A percentile compares a stretch with the other conserved stretches of the same genome.
These are phyloP conservation scores for Augiades crinisus DNA, from an alignment of 2,888 invertebrate species.

Conservation along the genomic window DNA sequence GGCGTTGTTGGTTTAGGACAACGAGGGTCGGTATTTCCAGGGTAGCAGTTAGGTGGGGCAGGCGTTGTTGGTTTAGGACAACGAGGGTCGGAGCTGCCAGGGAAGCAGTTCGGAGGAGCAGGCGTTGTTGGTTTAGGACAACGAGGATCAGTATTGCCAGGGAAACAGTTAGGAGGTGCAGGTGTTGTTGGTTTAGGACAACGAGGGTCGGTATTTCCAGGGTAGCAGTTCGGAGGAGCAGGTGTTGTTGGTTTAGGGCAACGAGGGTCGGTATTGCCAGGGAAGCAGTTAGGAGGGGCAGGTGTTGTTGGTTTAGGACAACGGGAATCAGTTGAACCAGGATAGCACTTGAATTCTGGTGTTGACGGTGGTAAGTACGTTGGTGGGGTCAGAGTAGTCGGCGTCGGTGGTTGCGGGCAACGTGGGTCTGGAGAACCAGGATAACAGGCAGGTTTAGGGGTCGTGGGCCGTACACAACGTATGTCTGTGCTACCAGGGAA, in stretches of 20 bases:
- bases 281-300: constrained; percentile 35
- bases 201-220: constrained; percentile 41
- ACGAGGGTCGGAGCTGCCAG: constrained; percentile 40
- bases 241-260: constrained; percentile 46
- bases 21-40: constrained; percentile 32
- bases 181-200: constrained; percentile 40
- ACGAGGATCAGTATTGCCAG: constrained; percentile 47
- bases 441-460: constrained; percentile 37
- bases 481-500: constrained; percentile 41
- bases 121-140: constrained; percentile 39
- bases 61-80: constrained; percentile 40
- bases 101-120: constrained; percentile 37
- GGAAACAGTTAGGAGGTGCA: constrained; percentile 38
- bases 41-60: constrained; percentile 31
- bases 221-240: constrained; percentile 36
- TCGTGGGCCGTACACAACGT: constrained; percentile 33
- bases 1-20: constrained; percentile 33
- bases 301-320: constrained; percentile 37
- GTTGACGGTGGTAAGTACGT: constrained; percentile 41
- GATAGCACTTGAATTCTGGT: constrained; percentile 40
- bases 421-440: constrained; percentile 42
- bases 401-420: constrained; percentile 45
- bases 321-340: constrained; percentile 40
- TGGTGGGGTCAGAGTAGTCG: constrained; percentile 39
- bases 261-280: constrained; percentile 31